phyloP scores from a whole-genome alignment of 1,140 invertebrate genomes.

The Musca vetustissima region DNA sequence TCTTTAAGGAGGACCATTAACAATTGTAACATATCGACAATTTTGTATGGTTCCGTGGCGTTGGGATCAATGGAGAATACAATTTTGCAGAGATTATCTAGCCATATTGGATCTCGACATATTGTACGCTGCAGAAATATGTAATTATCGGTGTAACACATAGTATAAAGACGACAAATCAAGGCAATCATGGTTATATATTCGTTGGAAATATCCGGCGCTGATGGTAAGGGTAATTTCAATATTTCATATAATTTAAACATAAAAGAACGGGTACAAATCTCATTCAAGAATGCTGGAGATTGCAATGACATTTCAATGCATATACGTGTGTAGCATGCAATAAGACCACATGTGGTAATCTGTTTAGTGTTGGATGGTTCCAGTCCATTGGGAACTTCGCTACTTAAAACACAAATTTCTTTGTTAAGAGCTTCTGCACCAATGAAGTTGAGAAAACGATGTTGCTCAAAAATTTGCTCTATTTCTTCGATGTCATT shows the following conservation, averaged over 20 bases:
- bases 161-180: constrained; percentile 38
- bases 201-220: background rate
- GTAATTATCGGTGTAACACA: constrained; percentile 37
- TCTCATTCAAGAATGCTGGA: constrained; percentile 28
- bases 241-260: constrained; percentile 38
- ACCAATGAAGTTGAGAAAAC: constrained; percentile 28
- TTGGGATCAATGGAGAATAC: constrained; percentile 19
- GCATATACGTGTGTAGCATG: constrained; percentile 40
- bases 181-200: constrained; percentile 9
- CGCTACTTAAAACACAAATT: background rate
- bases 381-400: constrained; percentile 1
- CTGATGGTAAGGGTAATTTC: constrained; percentile 26
- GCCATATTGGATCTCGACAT: constrained; percentile 39
- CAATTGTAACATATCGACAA: constrained; percentile 35
- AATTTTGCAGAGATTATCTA: constrained; percentile 28
- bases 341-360: constrained; percentile 37
- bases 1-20: constrained; percentile 44
- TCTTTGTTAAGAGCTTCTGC: background rate
- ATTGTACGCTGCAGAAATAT: constrained; percentile 39
- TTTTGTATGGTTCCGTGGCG: constrained; percentile 15
- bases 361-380: background rate
- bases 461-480: constrained; percentile 32
- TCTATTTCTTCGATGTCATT: constrained; percentile 13
- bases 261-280: constrained; percentile 36
- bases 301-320: constrained; percentile 20